Evolutionary conservation across 1,140 invertebrate species (phyloP).

Genomic region (Penaeus japonicus): DNA sequence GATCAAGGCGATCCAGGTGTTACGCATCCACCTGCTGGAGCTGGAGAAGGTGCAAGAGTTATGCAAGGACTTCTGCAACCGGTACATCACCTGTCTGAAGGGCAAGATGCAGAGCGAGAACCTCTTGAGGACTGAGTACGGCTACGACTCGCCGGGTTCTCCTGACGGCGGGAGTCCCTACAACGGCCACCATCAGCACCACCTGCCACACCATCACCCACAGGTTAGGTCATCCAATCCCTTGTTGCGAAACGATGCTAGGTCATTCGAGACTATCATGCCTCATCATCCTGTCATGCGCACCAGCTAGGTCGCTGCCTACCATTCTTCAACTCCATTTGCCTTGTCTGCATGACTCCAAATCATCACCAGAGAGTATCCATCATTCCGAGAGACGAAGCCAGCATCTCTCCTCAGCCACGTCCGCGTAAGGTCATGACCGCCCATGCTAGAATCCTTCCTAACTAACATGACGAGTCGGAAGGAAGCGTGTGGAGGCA

Average conservation of each 20-base stretch:
- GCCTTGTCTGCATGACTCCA: too few relatives aligned
- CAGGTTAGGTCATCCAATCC: slow-evolving; percentile 53
- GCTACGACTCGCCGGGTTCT: slow-evolving; percentile 63
- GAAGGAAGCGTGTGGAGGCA: too few relatives aligned
- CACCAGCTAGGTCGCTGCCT: too few relatives aligned
- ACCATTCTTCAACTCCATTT: too few relatives aligned
- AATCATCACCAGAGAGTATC: too few relatives aligned
- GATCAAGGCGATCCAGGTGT: slow-evolving; percentile 97
- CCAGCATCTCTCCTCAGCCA: too few relatives aligned
- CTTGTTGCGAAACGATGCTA: background rate
- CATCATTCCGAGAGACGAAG: too few relatives aligned
- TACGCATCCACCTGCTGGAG: slow-evolving; percentile 94
- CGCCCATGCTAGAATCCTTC: too few relatives aligned
- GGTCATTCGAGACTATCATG: too few relatives aligned
- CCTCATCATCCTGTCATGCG: too few relatives aligned
- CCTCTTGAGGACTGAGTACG: slow-evolving; percentile 79
- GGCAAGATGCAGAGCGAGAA: slow-evolving; percentile 97
- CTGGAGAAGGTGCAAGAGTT: slow-evolving; percentile 95
- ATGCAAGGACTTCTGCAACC: slow-evolving; percentile 95
- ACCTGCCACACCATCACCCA: slow-evolving; percentile 51
- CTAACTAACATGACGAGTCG: too few relatives aligned
- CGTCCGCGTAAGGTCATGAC: too few relatives aligned
- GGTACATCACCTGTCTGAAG: slow-evolving; percentile 94
- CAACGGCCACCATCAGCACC: slow-evolving; percentile 58
- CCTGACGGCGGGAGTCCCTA: slow-evolving; percentile 55